phyloP scores from a whole-genome alignment of 2,797 vertebrate species.

The Rhabdomys pumilio region DNA sequence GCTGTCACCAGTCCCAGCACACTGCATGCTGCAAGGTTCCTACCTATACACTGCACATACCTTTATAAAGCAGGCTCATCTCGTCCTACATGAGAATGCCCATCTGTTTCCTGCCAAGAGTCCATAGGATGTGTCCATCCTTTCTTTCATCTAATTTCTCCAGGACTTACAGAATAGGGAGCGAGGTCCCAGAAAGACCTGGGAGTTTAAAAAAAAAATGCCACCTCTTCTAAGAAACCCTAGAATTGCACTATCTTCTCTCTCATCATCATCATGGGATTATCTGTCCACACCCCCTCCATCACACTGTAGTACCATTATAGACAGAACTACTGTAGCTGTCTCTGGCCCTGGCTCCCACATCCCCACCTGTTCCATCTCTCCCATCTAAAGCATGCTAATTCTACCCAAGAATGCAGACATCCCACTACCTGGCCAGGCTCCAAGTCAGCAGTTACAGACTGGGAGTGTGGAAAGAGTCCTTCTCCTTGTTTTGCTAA shows the following conservation, averaged over 20 bases:
- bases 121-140: neutral
- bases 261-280: too few relatives aligned
- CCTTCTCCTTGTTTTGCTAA: neutral
- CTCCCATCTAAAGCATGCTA: neutral
- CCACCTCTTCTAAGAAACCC: constrained; percentile 54
- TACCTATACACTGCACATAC: neutral
- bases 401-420: neutral
- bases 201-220: neutral
- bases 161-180: neutral
- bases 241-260: neutral
- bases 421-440: neutral
- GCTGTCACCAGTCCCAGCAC: neutral
- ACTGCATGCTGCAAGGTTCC: neutral
- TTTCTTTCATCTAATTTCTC: neutral
- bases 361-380: accelerated
- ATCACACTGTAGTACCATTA: neutral
- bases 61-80: neutral
- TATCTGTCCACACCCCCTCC: neutral
- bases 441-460: neutral
- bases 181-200: constrained; percentile 1
- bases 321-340: neutral
- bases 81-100: neutral
- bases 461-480: neutral
- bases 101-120: neutral
- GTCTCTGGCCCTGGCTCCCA: neutral